Base-by-base conservation (phyloP, 2,888 invertebrate genomes). In the Calameuta idolon region DNA sequence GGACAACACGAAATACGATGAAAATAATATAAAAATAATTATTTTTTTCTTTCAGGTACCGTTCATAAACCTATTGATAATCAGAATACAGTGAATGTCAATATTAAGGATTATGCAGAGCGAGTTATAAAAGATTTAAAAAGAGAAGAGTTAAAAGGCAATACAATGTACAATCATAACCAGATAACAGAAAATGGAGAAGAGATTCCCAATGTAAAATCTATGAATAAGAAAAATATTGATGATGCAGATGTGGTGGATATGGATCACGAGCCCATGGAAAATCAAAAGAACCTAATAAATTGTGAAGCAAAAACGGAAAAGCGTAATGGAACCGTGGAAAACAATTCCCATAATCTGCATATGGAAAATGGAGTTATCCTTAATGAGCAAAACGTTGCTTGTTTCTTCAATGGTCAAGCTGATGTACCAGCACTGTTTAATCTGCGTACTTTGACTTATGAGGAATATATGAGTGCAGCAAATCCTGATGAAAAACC, bases 381-480 rank as follows among this genome's bases (percentile, higher is more conserved):
- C 73, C 76, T 3, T 71, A 71, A 31, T 15, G 71, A 71, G 33
- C 76, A n/a, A 77, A 69, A 30, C 35, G 82, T 84, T 40, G 30
- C 79, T 68, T 77, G 77, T 75, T n/a, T 83, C 11, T 75, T 81
- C 15, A 88, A 89, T 69, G 87, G 86, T 34, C 83, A 84, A n/a
- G 75, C 83, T 75, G 82, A 84, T 68, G 78, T 78, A 12, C 74
- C 81, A 12, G 80, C 82, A n/a, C 83, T 89, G 71, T 78, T 82
- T 11, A 86, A 86, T 81, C 76, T 86, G 1, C 86, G 86, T 30
- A 84, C 87, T 1, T 76, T 90, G 68, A 86, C 80, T 69, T 91
- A 90, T 73, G 89, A 90, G 15, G 89, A 90, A 73, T 91, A 90
- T 69, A 87, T 90, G 84, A 87, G 85, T 34, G 55, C 9, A 23